Evolutionary conservation across 2,113 vertebrate genomes (phyloP), one percentile per base, ranked within the genome.

Genomic region (Corythornis vintsioides): DNA sequence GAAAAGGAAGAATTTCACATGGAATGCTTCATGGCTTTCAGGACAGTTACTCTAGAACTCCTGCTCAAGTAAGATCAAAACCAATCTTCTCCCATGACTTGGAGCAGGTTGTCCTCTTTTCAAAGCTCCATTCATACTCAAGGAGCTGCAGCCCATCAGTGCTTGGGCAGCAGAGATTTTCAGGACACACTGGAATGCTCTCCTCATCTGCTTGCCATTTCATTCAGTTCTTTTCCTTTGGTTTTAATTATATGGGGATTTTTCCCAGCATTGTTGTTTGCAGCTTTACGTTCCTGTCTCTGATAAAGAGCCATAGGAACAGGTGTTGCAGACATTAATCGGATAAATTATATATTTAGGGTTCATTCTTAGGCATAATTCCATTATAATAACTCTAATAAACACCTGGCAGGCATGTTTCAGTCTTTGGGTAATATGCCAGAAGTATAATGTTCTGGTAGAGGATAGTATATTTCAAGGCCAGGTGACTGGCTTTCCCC

Each of bases 361-460:
- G 65, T 83, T 94, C 64, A 78, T 78, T 94, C 70, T 83, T 88
- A 67, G 28, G 35, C 55, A 65, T 43, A 78, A 33, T 86, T 86
- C 40, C 15, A 64, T 94, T 81, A 83, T 94, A 88, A 88, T 90
- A 1, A 93, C n/a, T 90, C 69, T 88, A 95, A 83, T 83, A 89
- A 86, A 59, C 21, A 70, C 52, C 76, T 83, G 69, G 72, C 83
- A 94, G 83, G 73, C 76, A 57, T 48, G n/a, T 90, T 90, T 83
- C 40, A 78, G 29, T 52, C 45, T 80, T 92, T 90, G 73, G 26
- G 18, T 95, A 57, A 83, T 64, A 38, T 21, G 52, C 65, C 69
- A 67, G 40, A 66, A 89, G 33, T 56, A 47, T 43, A 48, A 5
- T 18, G 25, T 53, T 86, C 35, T 83, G 29, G 20, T 59, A 60